Percentiles rank a stretch among this genome's conserved stretches.
Evolutionary conservation across 2,888 invertebrate species (phyloP).

Genomic region (Hydroisotoma schaefferi): DNA sequence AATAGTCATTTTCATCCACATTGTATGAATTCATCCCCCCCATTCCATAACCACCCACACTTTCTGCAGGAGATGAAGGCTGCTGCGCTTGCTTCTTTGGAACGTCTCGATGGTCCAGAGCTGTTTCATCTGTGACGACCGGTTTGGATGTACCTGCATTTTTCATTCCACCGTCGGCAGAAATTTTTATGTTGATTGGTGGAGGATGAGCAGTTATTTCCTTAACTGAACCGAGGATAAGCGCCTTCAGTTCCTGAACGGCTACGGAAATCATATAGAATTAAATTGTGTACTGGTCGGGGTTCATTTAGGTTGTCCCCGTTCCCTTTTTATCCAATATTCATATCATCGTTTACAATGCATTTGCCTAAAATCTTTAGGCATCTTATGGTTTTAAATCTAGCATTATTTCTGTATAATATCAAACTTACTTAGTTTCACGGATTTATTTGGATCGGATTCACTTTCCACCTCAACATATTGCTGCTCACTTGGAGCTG

Average conservation of each 20-base stretch:
- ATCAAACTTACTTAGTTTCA: slow-evolving; percentile 7
- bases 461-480: slow-evolving; percentile 1
- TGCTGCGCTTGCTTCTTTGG: not conserved
- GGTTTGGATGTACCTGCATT: too few relatives aligned
- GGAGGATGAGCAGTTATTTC: not conserved
- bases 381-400: too few relatives aligned
- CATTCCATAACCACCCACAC: not conserved
- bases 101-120: not conserved
- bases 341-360: too few relatives aligned
- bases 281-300: not conserved
- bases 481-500: slow-evolving; percentile 3
- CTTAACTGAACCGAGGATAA: slow-evolving; percentile 3
- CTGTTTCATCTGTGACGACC: not conserved
- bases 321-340: too few relatives aligned
- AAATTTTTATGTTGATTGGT: slow-evolving; percentile 5
- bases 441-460: slow-evolving; percentile 7
- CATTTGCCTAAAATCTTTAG: too few relatives aligned
- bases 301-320: not conserved
- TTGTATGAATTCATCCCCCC: not conserved
- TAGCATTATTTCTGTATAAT: too few relatives aligned
- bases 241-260: not conserved
- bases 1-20: too few relatives aligned
- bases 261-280: not conserved
- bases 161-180: not conserved
- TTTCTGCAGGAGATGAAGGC: not conserved